phyloP scores from a whole-genome alignment of 2,797 vertebrate genomes.

The Acanthornis magna region DNA sequence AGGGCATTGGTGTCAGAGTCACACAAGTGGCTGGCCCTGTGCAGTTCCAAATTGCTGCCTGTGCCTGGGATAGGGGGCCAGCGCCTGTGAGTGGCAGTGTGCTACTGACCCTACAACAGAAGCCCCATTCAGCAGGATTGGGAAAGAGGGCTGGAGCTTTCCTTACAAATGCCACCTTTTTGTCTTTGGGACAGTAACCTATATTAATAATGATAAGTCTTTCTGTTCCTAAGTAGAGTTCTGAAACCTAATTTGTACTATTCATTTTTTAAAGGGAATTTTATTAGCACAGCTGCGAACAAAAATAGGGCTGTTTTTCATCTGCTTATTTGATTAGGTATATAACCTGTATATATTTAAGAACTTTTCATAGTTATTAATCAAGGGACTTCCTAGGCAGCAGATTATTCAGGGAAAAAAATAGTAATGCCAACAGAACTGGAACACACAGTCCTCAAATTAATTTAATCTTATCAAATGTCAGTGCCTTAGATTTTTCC shows the following conservation, averaged over 20 bases:
- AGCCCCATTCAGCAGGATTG: background rate
- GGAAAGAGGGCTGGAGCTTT: background rate
- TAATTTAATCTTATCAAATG: slow-evolving; percentile 34
- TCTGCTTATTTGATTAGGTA: slow-evolving; percentile 6
- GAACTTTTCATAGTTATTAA: background rate
- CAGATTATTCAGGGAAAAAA: background rate
- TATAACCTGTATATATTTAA: background rate
- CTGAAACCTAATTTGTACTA: background rate
- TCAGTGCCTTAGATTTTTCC: background rate
- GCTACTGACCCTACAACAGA: background rate
- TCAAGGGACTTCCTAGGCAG: slow-evolving; percentile 2
- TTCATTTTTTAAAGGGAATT: background rate
- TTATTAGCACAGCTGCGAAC: background rate
- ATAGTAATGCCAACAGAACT: slow-evolving; percentile 17
- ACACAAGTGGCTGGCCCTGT: background rate
- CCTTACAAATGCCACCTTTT: background rate
- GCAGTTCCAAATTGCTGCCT: background rate
- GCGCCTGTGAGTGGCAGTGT: background rate
- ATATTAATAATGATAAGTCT: background rate
- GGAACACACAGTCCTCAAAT: slow-evolving; percentile 19
- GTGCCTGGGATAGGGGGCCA: background rate
- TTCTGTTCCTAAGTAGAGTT: background rate
- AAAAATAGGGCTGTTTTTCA: slow-evolving; percentile 10
- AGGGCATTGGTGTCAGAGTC: background rate
- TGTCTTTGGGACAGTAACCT: background rate